phyloP scores from a whole-genome alignment of 2,797 vertebrate genomes.

The Trachops cirrhosus region DNA sequence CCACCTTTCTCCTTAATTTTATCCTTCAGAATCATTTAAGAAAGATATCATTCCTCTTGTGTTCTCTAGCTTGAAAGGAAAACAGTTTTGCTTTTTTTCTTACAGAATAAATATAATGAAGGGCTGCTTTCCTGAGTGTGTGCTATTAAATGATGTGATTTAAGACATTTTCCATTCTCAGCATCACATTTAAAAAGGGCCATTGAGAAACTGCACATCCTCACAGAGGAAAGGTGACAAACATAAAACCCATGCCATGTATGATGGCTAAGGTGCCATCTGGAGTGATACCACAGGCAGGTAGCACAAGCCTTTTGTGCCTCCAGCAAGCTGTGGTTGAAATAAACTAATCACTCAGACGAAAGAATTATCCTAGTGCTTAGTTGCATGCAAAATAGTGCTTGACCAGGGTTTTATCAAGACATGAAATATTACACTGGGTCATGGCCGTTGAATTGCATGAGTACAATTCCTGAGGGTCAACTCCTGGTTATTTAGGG shows the following conservation, averaged over 20 bases:
- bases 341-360: slow-evolving; percentile 33
- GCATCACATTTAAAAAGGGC: not conserved
- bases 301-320: slow-evolving; percentile 44
- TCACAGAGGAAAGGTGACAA: not conserved
- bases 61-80: not conserved
- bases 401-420: not conserved
- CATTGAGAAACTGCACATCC: not conserved
- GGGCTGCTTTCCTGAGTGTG: not conserved
- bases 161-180: slow-evolving; percentile 7
- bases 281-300: not conserved
- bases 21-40: slow-evolving; percentile 26
- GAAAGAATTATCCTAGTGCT: slow-evolving; percentile 2
- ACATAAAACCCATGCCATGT: not conserved
- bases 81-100: not conserved
- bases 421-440: slow-evolving; percentile 56
- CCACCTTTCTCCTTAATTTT: not conserved
- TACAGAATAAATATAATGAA: not conserved
- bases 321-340: not conserved
- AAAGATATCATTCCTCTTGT: not conserved
- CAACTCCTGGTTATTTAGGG: slow-evolving; percentile 52
- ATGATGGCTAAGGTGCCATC: not conserved
- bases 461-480: slow-evolving; percentile 35
- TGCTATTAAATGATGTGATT: not conserved
- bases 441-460: slow-evolving; percentile 10
- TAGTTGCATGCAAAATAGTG: slow-evolving; percentile 37